Base-by-base conservation (phyloP, 1,140 invertebrate genomes). In the Drosophila mojavensis region DNA sequence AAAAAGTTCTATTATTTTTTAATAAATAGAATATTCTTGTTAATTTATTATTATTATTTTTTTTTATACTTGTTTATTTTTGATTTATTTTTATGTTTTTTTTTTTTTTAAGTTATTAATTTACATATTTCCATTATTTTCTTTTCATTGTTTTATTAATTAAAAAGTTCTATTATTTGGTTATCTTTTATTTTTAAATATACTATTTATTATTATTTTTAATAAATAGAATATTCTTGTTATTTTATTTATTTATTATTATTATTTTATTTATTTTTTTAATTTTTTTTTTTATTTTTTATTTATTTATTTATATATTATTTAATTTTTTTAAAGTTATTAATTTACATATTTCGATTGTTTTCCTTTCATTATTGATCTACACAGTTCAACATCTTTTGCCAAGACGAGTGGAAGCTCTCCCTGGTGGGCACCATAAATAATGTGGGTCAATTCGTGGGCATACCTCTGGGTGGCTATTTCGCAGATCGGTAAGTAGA, bases 371-470 rank as follows among this genome's bases (percentile, higher is more conserved):
- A 24, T 24, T 24, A 24, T 24, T 24, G 20, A 24, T 54, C 28
- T 39, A 3, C 9, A 10, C 70, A 95, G 94, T 95, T 94, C 81
- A 88, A 93, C 54, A 92, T 95, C 2, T 93, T 93, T 17, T 95
- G 94, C 73, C 81, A 93, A 11, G 89, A 93, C 10, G 94, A 95
- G 75, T 96, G 95, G 95, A 96, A 94, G 91, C 91, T 96, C 10
- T 94, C 95, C 0, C 81, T 96, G 75, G 94, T 96, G 45, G 96
- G 96, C 41, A 96, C 95, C 3, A 93, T 96, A 2, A 96, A 96
- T 91, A 96, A 95, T 83, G 90, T 95, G 11, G 96, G 95, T 4
- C 95, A 95, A 91, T 94, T 96, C 71, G 92, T 96, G 4, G 95
- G 95, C 4, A 92, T 96, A 66, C 94, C 95, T 9, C 92, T 96